These are phyloP conservation scores for Heliocidaris tuberculata DNA, from an alignment of 35 echinoderm and acorn worm genomes.

Conservation along the genomic window DNA sequence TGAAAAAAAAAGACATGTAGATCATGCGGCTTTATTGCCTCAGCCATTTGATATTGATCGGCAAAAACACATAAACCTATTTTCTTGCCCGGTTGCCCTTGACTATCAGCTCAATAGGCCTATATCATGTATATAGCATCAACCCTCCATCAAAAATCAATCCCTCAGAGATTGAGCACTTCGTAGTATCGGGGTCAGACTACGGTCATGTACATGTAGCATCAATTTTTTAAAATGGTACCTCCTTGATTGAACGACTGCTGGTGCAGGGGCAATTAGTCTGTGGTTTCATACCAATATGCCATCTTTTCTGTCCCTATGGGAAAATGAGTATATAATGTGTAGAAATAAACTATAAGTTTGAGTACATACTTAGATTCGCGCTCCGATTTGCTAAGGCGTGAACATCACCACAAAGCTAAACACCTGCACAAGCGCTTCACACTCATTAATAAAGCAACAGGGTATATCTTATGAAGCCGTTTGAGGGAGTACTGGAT, in stretches of 20 bases:
- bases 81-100: neutral
- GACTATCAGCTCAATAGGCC: neutral
- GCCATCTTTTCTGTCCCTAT: neutral
- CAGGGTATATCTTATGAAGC: neutral
- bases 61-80: neutral
- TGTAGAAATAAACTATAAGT: no score
- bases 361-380: no score
- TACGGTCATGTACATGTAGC: neutral
- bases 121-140: neutral
- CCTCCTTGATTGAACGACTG: neutral
- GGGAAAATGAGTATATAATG: neutral
- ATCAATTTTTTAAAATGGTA: neutral
- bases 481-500: neutral
- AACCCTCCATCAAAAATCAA: conserved; percentile 5
- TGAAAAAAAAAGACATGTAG: no score
- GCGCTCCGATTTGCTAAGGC: no score
- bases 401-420: neutral
- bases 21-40: no score
- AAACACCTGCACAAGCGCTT: neutral
- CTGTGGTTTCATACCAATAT: neutral
- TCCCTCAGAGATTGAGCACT: neutral
- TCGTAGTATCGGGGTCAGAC: neutral
- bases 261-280: neutral
- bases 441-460: neutral
- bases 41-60: neutral